Evolutionary conservation across 2,888 invertebrate species (phyloP).

Genomic region (Lepas anatifera): DNA sequence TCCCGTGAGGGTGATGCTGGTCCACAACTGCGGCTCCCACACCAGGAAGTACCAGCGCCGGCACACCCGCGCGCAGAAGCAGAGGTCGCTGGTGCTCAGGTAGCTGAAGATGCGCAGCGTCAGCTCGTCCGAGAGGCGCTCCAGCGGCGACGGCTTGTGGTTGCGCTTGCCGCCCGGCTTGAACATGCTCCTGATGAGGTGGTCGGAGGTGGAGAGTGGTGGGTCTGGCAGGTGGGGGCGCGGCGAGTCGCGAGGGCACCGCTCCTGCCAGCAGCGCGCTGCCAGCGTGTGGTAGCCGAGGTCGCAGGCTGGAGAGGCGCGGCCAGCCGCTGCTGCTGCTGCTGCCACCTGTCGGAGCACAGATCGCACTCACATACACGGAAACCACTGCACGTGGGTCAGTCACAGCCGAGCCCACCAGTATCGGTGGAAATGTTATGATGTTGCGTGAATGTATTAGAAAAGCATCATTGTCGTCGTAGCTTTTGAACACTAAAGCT

Average conservation of each 20-base stretch:
- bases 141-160: conserved; percentile 36
- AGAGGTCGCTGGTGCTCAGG: conserved; percentile 57
- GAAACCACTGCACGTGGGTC: too few species aligned
- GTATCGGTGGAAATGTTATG: too few species aligned
- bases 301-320: conserved; percentile 36
- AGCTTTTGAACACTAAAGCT: too few species aligned
- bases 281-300: conserved; percentile 68
- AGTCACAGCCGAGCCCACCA: too few species aligned
- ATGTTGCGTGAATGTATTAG: too few species aligned
- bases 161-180: conserved; percentile 33
- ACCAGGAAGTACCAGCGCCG: conserved; percentile 59
- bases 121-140: conserved; percentile 50
- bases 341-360: too few species aligned
- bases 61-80: conserved; percentile 57
- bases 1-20: conserved; percentile 49
- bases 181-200: conserved; percentile 30
- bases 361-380: too few species aligned
- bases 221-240: conserved; percentile 21
- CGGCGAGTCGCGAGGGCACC: conserved; percentile 16
- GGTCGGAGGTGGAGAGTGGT: conserved; percentile 26
- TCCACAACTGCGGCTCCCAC: conserved; percentile 66
- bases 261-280: conserved; percentile 18
- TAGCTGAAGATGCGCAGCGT: conserved; percentile 55
- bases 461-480: too few species aligned
- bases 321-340: too few species aligned